A percentile compares a stretch with the other conserved stretches of the same genome.
Conservation (phyloP, 2,797 vertebrate species). For the Centroberyx gerrardi region DNA sequence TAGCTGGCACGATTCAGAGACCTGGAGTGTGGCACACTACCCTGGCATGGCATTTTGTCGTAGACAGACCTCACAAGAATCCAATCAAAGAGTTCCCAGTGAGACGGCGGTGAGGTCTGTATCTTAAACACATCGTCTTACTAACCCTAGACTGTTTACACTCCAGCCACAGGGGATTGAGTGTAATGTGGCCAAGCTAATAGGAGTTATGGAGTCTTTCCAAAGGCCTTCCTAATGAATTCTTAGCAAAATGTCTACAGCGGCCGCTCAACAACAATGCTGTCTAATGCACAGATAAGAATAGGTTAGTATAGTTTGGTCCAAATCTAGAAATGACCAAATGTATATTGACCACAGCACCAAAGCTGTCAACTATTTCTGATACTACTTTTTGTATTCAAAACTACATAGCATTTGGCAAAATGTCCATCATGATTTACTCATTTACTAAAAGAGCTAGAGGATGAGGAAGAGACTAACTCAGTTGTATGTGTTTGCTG, state of each 20-base stretch:
- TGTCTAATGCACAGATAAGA: neutral
- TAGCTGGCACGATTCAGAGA: constrained; percentile 25
- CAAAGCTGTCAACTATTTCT: no score
- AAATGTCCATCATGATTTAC: neutral
- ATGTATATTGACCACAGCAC: no score
- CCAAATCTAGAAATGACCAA: neutral
- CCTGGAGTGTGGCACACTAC: constrained; percentile 37
- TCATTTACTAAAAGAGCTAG: neutral
- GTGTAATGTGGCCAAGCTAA: neutral
- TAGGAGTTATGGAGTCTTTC: constrained; percentile 1
- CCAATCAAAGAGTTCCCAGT: constrained; percentile 62
- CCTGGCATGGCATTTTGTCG: constrained; percentile 36
- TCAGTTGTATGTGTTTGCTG: neutral
- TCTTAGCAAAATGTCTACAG: no score
- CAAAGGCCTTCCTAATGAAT: neutral
- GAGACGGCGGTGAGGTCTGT: constrained; percentile 37
- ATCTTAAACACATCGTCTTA: constrained; percentile 38
- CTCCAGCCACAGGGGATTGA: constrained; percentile 10
- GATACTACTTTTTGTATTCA: no score
- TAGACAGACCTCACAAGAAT: constrained; percentile 59
- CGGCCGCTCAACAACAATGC: no score
- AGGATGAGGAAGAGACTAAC: neutral
- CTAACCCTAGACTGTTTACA: constrained; percentile 36
- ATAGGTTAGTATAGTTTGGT: neutral
- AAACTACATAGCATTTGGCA: no score